Base-by-base conservation (phyloP, 2,797 vertebrate genomes). In the Acropternis orthonyx region DNA sequence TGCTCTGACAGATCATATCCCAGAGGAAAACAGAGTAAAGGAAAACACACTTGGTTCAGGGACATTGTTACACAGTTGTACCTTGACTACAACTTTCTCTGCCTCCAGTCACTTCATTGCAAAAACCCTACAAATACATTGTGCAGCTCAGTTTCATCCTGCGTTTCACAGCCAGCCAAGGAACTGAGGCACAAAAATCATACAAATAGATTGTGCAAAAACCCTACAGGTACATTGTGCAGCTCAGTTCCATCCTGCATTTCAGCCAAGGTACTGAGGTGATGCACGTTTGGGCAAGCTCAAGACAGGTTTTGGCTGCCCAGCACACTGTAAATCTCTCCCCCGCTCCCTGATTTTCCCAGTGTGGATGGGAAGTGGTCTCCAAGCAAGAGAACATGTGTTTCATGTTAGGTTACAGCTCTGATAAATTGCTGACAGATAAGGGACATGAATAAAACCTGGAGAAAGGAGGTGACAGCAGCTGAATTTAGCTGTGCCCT, bases 351-450 rank as follows among this genome's bases (percentile, higher is more conserved):
- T 68, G 14, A 77, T 51, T 83, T 75, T 27, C 75, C 30, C 49
- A 21, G 32, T 22, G 52, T 39, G 75, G 86, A 77, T 80, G 49
- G 78, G 78, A 88, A 91, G 6, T 12, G n/a, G 72, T 63, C 68
- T 56, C 46, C 59, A 15, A 80, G 46, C 54, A 48, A 74, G 62
- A 46, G 41, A 96, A 87, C 78, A 67, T 48, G 51, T 93, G 89
- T 89, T 94, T 83, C 72, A 49, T 71, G 82, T 91, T 89, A 56
- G 6, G 44, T 22, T 82, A 71, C 75, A 78, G 65, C 88, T 94
- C 78, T 88, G 86, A 95, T 51, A 44, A 87, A 85, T 66, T 51
- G 36, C 81, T 75, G 75, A 65, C 55, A 84, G 91, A 93, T 93
- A 95, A 89, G 63, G 11, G 37, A 48, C 68, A 4, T 4, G 34